phyloP scores from a whole-genome alignment of 2,797 vertebrate species.

The Limnodromus scolopaceus region DNA sequence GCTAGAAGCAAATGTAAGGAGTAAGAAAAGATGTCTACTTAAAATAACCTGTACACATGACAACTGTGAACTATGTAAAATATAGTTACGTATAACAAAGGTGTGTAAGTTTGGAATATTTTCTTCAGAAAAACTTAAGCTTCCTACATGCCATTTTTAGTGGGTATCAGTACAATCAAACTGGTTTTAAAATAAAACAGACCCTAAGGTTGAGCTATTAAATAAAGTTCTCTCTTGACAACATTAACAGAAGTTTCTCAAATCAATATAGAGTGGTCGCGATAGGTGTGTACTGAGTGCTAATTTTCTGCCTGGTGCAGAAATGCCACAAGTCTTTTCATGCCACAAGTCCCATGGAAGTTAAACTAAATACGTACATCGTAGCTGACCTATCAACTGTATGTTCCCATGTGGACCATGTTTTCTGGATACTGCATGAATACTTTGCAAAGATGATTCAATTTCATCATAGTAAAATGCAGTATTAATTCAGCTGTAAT shows the following conservation, averaged over 20 bases:
- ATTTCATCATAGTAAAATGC: background rate
- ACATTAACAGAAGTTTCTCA: background rate
- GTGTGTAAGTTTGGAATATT: background rate
- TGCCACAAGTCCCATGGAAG: background rate
- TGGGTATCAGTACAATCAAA: background rate
- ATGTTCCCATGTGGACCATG: fast-evolving
- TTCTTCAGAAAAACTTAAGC: background rate
- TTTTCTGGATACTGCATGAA: background rate
- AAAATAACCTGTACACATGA: fast-evolving
- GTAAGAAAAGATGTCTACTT: background rate
- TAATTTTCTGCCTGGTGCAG: background rate
- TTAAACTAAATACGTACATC: background rate
- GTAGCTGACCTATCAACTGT: background rate
- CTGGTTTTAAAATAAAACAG: background rate
- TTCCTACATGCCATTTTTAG: fast-evolving
- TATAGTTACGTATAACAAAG: background rate
- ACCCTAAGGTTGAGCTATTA: background rate
- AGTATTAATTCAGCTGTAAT: background rate
- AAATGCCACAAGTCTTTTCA: no score
- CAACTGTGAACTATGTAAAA: background rate
- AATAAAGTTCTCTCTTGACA: background rate
- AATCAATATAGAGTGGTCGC: background rate
- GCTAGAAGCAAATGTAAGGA: background rate
- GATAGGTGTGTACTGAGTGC: background rate
- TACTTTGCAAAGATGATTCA: background rate